Evolutionary conservation across 2,888 invertebrate genomes (phyloP), one percentile per base, ranked within the genome.

Genomic region (Lepidocyrtinus sp.): DNA sequence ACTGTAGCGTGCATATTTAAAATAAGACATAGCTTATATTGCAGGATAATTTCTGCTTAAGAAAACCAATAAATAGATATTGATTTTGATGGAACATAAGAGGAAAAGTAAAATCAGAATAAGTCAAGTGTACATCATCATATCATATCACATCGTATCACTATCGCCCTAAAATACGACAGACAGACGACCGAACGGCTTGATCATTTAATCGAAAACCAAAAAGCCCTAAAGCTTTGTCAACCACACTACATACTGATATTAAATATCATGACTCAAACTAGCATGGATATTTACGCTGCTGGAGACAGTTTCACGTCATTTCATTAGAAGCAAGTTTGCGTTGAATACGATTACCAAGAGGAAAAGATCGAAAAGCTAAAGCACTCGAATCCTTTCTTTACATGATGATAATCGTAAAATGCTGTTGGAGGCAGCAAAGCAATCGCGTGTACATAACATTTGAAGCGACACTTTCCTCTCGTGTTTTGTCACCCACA

Each of bases 401-500:
- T 36, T 36, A 36, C 36, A 36, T 36, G 36, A 36, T 36, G 36
- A 12, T 36, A 36, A 36, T 36, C 36, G 12, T 36, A 36, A 36
- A 36, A 36, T 36, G 36, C 36, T 69, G 69, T 69, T 69, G 17
- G 72, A 76, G 81, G 73, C 76, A 81, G 36, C 36, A 36, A 36
- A 36, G 36, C 36, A 36, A 36, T 36, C 36, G 36, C 36, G 36
- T 36, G 72, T 61, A 80, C 72, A 75, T 84, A 82, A 83, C 83
- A 84, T 84, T 85, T 83, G 69, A 84, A 83, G 82, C 83, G 85
- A 85, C 85, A 84, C 85, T 86, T 85, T 82, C 64, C 77, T 81
- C 85, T 82, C 76, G 76, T 82, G 82, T 84, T 83, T 85, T 85
- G 86, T 85, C 86, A 86, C 81, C 86, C 85, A 80, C 85, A 85